Conservation (phyloP, 2,888 invertebrate genomes). For the Drosophila putrida region DNA sequence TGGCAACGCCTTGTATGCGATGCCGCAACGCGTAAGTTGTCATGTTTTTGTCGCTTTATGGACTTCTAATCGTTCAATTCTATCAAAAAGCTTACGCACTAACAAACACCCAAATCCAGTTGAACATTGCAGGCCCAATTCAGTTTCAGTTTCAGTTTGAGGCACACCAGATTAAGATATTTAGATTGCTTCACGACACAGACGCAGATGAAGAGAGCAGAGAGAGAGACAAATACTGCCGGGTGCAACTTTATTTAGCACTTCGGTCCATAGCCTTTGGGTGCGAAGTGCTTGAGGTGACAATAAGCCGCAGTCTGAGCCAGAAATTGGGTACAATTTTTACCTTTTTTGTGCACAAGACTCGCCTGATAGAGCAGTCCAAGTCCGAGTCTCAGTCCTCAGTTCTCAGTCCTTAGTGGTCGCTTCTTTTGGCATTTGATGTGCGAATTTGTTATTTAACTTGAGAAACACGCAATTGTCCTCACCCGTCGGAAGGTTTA, state of each 20-base stretch:
- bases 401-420: conserved; percentile 11
- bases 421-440: conserved; percentile 81
- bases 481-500: conserved; percentile 41
- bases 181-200: conserved; percentile 81
- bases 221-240: conserved; percentile 6
- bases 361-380: conserved; percentile 56
- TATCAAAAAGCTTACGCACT: conserved; percentile 86
- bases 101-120: conserved; percentile 81
- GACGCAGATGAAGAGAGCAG: conserved; percentile 17
- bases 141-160: conserved; percentile 59
- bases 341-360: conserved; percentile 73
- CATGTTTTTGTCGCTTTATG: conserved; percentile 86
- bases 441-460: conserved; percentile 84
- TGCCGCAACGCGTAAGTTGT: conserved; percentile 81
- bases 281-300: conserved; percentile 77
- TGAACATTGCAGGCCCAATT: conserved; percentile 62
- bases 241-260: conserved; percentile 82
- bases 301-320: conserved; percentile 79
- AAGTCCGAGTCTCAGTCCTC: conserved; percentile 40
- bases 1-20: conserved; percentile 54
- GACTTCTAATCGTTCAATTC: conserved; percentile 86
- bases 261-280: conserved; percentile 57
- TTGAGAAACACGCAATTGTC: conserved; percentile 82
- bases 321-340: conserved; percentile 82
- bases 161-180: conserved; percentile 85